Evolutionary conservation across 2,888 invertebrate genomes (phyloP).

Genomic region (Drosophila multiciliata): DNA sequence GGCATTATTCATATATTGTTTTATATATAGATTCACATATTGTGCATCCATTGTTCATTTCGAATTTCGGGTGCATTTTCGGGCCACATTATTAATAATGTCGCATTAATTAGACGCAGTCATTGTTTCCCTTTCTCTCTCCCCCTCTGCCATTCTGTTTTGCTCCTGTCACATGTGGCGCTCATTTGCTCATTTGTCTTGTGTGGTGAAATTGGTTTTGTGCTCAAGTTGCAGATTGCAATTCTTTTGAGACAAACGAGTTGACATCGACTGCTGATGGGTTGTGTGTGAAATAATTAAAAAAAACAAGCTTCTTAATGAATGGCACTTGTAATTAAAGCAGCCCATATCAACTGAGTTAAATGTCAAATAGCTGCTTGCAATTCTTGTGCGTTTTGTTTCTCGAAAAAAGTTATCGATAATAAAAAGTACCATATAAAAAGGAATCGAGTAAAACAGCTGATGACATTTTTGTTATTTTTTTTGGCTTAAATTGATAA

Average conservation of each 20-base stretch:
- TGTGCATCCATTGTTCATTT: constrained; percentile 41
- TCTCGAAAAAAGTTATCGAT: not conserved
- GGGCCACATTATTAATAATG: constrained; percentile 65
- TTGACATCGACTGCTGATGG: constrained; percentile 22
- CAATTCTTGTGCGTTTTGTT: not conserved
- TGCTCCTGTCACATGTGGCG: constrained; percentile 19
- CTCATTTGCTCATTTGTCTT: constrained; percentile 58
- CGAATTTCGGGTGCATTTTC: constrained; percentile 41
- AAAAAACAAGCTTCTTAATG: not conserved
- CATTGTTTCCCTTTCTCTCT: not conserved
- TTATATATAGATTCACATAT: not conserved
- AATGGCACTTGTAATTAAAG: constrained; percentile 32
- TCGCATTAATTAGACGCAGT: constrained; percentile 62
- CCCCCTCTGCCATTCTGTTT: not conserved
- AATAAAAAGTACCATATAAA: not conserved
- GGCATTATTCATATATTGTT: not conserved
- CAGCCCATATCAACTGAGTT: not conserved
- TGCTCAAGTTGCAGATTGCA: constrained; percentile 32
- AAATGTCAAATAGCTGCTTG: not conserved
- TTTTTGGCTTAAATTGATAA: not conserved
- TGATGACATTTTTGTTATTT: not conserved
- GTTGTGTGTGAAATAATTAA: constrained; percentile 30
- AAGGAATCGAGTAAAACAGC: not conserved
- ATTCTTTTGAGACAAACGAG: constrained; percentile 6
- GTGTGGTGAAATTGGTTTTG: constrained; percentile 1